These are phyloP conservation scores for Sitta carolinensis DNA, from an alignment of 2,797 vertebrate species.

Conservation along the genomic window DNA sequence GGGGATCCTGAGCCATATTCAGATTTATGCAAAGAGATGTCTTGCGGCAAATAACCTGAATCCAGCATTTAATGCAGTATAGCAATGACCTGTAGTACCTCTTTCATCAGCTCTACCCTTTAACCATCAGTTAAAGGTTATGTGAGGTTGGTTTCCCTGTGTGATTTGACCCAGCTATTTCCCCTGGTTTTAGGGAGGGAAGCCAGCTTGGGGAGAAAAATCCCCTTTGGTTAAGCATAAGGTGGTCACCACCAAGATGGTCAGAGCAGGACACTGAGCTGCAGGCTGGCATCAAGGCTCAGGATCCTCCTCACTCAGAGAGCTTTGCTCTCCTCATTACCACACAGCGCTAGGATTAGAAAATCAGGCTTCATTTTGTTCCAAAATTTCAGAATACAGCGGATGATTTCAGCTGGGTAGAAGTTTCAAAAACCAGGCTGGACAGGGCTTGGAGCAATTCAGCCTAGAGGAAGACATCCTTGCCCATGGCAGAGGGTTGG, in stretches of 20 bases:
- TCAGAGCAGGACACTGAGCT: neutral
- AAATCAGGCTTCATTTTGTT: neutral
- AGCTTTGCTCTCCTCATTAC: neutral
- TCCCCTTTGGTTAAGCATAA: neutral
- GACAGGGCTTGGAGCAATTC: neutral
- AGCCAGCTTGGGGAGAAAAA: neutral
- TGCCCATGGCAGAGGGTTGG: rapidly evolving
- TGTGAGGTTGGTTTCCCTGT: neutral
- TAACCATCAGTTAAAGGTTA: neutral
- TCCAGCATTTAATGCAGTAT: neutral
- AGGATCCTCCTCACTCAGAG: neutral
- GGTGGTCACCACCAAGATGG: neutral
- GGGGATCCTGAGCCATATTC: neutral
- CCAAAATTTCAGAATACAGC: neutral
- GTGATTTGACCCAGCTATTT: neutral
- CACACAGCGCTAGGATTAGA: neutral
- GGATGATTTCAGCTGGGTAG: neutral
- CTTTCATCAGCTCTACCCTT: neutral
- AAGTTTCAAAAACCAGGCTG: neutral
- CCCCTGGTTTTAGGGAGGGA: neutral
- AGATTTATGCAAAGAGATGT: neutral
- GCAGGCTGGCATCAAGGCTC: neutral
- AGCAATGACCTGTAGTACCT: neutral
- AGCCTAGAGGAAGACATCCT: neutral
- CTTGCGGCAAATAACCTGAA: neutral